Evolutionary conservation across 2,113 vertebrate species (phyloP).

Genomic region (Microtus oregoni): DNA sequence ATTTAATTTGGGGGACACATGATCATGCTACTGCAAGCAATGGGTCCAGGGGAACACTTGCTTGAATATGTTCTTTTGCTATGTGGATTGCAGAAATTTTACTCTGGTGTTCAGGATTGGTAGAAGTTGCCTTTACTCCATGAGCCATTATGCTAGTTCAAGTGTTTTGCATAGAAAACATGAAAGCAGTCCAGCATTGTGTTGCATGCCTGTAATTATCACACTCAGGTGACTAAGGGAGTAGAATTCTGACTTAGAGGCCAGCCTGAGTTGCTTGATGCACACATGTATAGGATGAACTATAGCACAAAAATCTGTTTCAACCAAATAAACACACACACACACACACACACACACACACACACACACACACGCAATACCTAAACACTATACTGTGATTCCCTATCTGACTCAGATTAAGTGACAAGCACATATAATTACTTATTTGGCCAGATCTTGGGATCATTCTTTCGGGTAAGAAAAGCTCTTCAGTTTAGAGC

Average conservation of each 20-base stretch:
- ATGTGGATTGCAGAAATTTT: background rate
- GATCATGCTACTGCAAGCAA: background rate
- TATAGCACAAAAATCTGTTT: background rate
- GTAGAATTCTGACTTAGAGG: background rate
- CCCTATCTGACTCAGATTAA: background rate
- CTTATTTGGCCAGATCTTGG: background rate
- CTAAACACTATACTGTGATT: background rate
- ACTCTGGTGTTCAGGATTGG: background rate
- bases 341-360: background rate
- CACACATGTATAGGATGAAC: background rate
- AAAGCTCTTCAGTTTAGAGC: background rate
- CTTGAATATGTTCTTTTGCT: background rate
- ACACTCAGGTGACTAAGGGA: background rate
- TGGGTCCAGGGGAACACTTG: background rate
- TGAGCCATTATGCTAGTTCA: background rate
- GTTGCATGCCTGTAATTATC: background rate
- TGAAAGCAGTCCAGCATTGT: background rate
- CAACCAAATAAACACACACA: background rate
- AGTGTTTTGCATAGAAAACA: background rate
- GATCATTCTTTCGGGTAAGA: background rate
- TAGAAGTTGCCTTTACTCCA: background rate
- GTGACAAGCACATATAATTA: background rate
- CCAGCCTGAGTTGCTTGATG: background rate
- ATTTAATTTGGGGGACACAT: background rate
- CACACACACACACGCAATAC: background rate